Evolutionary conservation across 2,797 vertebrate genomes (phyloP), one percentile per base, ranked within the genome.

Genomic region (Graptemys geographica): DNA sequence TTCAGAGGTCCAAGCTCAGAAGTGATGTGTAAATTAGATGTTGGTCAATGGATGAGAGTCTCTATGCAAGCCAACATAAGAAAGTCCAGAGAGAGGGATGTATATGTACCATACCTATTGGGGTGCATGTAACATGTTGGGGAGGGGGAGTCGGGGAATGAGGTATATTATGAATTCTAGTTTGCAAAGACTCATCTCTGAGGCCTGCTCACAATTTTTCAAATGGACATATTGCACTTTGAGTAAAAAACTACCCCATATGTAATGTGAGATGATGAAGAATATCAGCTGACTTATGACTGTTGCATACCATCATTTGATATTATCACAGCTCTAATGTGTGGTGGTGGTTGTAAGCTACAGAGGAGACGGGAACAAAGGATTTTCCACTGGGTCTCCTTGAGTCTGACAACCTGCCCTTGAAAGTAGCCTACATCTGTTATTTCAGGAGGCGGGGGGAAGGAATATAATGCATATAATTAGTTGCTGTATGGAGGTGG

Each of bases 101-200:
- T 4, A 19, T 53, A 1, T 25, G 72, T 74, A 74, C 6, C 25
- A 74, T 44, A 8, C 4, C 5, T 74, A 7, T 21, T 0, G 0
- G 21, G 0, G 0, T 0, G 3, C 81, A 52, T 53, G 16, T 8
- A 59, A 33, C 8, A 15, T 49, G 47, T 25, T 49, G 44, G 51
- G 25, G 12, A 41, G 18, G 28, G n/a, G 11, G 84, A 16, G 57
- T 79, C 15, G 49, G 33, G 62, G 62, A 76, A 41, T 13, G 11
- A 76, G 37, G 11, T 44, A 76, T 18, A 55, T 1, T 3, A 49
- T 27, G 16, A 33, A 7, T 37, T 10, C 23, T 18, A 74, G 55
- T 72, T 72, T 72, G 25, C 72, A 76, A 27, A 76, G 41, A 27
- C 5, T 69, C 33, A 69, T 21, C 65, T 69, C 65, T 69, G n/a